Evolutionary conservation across 1,140 invertebrate species (phyloP), one percentile per base, ranked within the genome.

Genomic region (Aethina tumida): DNA sequence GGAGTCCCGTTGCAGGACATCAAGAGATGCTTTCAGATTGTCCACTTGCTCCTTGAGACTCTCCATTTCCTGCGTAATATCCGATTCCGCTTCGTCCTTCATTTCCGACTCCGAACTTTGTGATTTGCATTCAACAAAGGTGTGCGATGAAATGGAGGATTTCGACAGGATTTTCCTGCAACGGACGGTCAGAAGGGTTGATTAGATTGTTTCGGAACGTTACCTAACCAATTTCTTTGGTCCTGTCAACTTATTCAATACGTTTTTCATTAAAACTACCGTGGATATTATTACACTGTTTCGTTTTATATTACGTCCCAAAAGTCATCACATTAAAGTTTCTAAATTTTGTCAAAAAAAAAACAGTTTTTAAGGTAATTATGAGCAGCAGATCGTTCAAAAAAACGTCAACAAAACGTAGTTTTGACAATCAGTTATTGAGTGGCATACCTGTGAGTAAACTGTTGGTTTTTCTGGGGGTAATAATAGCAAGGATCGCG

Each of bases 11-110:
- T 58, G 45, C 39, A 60, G 44, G 6, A 36, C 21, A 21, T 36
- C 39, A 14, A 62, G 39, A 17, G 50, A 47, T 5, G 43, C 43
- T 46, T 62, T 55, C 13, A 62, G 31, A 31, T 43, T 41, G 10
- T 49, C 44, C 14, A 60, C 50, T 49, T 62, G 58, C 6, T 50
- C 43, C 25, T 56, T 53, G 26, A 60, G 36, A 6, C 45, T 31
- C 27, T 54, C 47, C 7, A 53, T 29, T 41, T 61, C 53, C 2
- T n/a, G 21, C n/a, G 35, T 17, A 14, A 4, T 14, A 18, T 5
- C 21, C 19, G 45, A 10, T 26, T 38, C 12, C 12, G 22, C 24
- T 26, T 47, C 31, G 27, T 45, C 38, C 9, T 21, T 25, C 41
- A 46, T 51, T 21, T 34, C 20, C 10, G 29, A 27, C 10, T 21